phyloP scores from a whole-genome alignment of 2,888 invertebrate genomes.

The Meiosimyza decipiens region DNA sequence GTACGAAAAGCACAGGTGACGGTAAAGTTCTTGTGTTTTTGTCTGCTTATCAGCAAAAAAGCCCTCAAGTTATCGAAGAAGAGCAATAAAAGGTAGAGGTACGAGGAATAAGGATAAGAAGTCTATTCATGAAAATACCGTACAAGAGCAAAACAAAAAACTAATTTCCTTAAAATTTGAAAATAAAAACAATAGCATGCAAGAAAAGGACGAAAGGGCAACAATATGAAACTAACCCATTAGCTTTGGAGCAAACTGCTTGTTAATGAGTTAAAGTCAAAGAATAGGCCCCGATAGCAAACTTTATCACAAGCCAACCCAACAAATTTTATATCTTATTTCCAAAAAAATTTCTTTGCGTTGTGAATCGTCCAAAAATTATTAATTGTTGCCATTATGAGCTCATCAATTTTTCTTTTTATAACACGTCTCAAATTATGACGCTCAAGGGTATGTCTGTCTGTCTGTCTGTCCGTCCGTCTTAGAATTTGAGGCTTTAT shows the following conservation, averaged over 20 bases:
- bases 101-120: neutral
- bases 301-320: neutral
- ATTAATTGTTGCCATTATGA: constrained; percentile 53
- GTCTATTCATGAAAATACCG: neutral
- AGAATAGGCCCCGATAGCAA: neutral
- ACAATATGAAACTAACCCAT: constrained; percentile 46
- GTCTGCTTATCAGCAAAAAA: too few species aligned
- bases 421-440: neutral
- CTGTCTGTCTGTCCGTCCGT: neutral
- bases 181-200: neutral
- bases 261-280: constrained; percentile 43
- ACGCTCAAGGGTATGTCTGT: neutral
- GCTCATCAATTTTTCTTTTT: constrained; percentile 39
- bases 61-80: too few species aligned
- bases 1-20: too few species aligned
- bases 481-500: neutral
- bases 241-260: constrained; percentile 40
- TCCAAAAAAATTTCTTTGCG: constrained; percentile 50
- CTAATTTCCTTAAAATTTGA: constrained; percentile 11
- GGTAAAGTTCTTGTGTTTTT: too few species aligned
- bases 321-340: neutral
- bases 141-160: neutral
- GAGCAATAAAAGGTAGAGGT: neutral
- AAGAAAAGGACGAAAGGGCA: constrained; percentile 35
- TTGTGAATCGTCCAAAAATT: constrained; percentile 59